Percentiles rank a stretch among this genome's conserved stretches.
Evolutionary conservation across 2,113 vertebrate genomes (phyloP).

Genomic region (Callipepla californica): DNA sequence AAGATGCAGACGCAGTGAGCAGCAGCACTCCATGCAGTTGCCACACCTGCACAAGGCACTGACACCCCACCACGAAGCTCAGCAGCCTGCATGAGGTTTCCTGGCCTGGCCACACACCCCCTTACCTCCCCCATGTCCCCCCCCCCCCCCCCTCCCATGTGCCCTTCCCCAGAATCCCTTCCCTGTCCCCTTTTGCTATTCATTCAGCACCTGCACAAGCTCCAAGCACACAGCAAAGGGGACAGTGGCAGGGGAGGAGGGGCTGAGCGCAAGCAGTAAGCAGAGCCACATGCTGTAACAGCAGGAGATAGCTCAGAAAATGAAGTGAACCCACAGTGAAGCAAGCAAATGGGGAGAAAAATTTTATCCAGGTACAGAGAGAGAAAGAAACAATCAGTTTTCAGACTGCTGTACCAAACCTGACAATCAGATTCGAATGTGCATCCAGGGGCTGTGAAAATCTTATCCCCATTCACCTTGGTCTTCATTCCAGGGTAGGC

Average conservation of each 20-base stretch:
- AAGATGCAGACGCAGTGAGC: accelerated
- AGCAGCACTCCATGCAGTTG: accelerated
- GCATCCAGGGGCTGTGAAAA: background rate
- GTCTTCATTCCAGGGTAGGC: background rate
- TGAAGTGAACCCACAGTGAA: background rate
- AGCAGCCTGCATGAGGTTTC: background rate
- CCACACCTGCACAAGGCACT: accelerated
- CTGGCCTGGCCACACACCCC: background rate
- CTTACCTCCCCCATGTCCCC: too few species aligned
- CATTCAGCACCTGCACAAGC: too few species aligned
- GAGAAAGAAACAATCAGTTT: background rate
- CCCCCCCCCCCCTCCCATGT: too few species aligned
- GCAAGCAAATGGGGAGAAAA: accelerated
- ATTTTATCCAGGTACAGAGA: too few species aligned
- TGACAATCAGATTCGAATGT: background rate
- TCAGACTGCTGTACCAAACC: background rate
- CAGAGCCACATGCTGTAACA: accelerated
- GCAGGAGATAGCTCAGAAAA: background rate
- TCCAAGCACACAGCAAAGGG: background rate
- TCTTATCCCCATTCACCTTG: background rate
- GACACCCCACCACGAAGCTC: accelerated
- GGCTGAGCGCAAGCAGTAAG: too few species aligned
- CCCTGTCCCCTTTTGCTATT: too few species aligned
- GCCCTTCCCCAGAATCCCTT: too few species aligned
- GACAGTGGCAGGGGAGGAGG: accelerated